Conservation (phyloP, 2,888 invertebrate genomes). For the Aleiodes alternator region DNA sequence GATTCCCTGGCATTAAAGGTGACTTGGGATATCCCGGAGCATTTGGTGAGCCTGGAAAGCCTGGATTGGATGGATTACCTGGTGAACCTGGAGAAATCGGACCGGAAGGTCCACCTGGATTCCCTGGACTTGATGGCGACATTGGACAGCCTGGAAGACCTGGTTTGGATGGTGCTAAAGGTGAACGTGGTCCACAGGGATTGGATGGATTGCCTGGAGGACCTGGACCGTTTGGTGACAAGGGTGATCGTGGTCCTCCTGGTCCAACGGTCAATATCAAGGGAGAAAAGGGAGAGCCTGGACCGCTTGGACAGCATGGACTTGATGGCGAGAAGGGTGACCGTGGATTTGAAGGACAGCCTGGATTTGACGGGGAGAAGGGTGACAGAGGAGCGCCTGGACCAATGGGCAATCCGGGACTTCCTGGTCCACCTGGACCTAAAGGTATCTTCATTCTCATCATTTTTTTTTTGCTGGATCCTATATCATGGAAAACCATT, state of each 20-base stretch:
- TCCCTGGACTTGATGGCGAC: constrained; percentile 84
- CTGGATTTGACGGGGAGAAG: constrained; percentile 72
- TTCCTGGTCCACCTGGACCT: constrained; percentile 77
- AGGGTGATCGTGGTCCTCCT: constrained; percentile 78
- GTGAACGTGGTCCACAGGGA: constrained; percentile 76
- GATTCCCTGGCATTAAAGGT: constrained; percentile 79
- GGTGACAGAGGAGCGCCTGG: constrained; percentile 74
- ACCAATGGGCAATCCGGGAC: constrained; percentile 66
- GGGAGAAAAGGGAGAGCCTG: constrained; percentile 77
- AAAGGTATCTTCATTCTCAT: constrained; percentile 74
- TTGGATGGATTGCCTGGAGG: constrained; percentile 76
- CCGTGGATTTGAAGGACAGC: constrained; percentile 75
- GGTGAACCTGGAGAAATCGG: constrained; percentile 82
- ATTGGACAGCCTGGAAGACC: constrained; percentile 79
- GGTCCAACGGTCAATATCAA: constrained; percentile 76
- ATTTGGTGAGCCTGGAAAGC: constrained; percentile 78
- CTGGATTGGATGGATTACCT: constrained; percentile 80
- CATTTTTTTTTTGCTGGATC: background rate
- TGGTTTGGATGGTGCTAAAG: constrained; percentile 79
- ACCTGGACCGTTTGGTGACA: constrained; percentile 78
- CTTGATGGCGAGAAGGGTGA: constrained; percentile 77
- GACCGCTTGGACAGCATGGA: constrained; percentile 78
- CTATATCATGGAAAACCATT: background rate
- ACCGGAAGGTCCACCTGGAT: constrained; percentile 80
- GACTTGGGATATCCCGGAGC: constrained; percentile 78